Base-by-base conservation (phyloP, 23 tunicate species). In the Corella eumyota region DNA sequence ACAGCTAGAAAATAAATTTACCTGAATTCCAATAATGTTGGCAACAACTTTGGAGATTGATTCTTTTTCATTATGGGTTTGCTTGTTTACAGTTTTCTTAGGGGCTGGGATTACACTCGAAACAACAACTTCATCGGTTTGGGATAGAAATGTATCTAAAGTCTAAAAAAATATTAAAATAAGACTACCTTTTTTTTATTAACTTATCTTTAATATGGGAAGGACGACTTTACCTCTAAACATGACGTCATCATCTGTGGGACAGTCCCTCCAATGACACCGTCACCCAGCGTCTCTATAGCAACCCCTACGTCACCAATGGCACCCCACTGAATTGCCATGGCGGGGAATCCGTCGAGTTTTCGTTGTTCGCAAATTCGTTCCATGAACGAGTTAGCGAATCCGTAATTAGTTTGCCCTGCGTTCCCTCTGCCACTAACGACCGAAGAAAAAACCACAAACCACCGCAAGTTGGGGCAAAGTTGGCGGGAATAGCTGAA, bases 321-420 rank as follows among this genome's bases (percentile, higher is more conserved):
- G 7, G 71, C 71, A n/a, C 59, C 71, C 71, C 71, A 66, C 71
- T 66, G 71, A 25, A 66, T 66, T 4, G 71, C 71, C 28, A 66
- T 1, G 2, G 68, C 68, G 6, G 68, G 68, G 28, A 38, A 62
- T 21, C 68, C 68, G 1, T 62, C 68, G 5, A 23, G 45, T n/a
- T 50, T 17, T 33, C 71, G 29, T 3, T 24, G 34, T 51, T 66
- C 71, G 59, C 71, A 66, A 48, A 66, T n/a, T 30, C 71, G 29
- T 25, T 66, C 71, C 60, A 51, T 51, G 54, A 4, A 50, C 7
- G 71, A 66, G 60, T 66, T 66, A 6, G 71, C 71, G 4, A 37
- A 30, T 27, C 71, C 71, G 45, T 66, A 66, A 44, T 66, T 66
- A 45, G 71, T 50, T 48, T 50, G 60, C 2, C 71, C 71, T 31